Evolutionary conservation across 2,113 vertebrate species (phyloP).

Genomic region (Siniperca chuatsi): DNA sequence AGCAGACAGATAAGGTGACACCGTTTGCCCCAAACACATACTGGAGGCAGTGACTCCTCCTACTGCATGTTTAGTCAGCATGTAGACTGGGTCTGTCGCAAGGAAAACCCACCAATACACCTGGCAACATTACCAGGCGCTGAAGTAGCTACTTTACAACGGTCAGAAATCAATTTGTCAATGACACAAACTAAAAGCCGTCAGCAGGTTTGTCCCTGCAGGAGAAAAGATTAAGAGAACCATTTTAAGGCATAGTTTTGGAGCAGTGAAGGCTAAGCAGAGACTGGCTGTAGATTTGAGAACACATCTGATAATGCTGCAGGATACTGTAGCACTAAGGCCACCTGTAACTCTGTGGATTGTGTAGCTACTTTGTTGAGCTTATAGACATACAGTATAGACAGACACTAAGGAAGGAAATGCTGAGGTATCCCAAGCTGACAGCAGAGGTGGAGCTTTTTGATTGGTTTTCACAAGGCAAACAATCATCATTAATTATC

Average conservation of each 20-base stretch:
- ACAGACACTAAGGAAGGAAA: background rate
- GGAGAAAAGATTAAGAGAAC: background rate
- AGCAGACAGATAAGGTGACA: background rate
- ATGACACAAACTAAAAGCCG: slow-evolving; percentile 1
- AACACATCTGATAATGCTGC: slow-evolving; percentile 12
- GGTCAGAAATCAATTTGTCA: slow-evolving; percentile 16
- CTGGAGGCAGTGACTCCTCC: background rate
- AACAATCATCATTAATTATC: no score
- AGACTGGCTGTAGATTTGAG: slow-evolving; percentile 5
- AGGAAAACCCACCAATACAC: slow-evolving; percentile 1
- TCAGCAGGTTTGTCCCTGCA: slow-evolving; percentile 8
- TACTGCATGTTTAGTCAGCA: background rate
- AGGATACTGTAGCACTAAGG: background rate
- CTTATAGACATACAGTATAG: background rate
- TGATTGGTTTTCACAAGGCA: no score
- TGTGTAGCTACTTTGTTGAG: slow-evolving; percentile 4
- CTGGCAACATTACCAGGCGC: background rate
- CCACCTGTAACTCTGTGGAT: background rate
- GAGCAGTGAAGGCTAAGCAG: background rate
- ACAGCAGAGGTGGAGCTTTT: background rate
- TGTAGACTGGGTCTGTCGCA: background rate
- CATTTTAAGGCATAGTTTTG: background rate
- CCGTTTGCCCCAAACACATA: background rate
- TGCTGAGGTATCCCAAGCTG: background rate
- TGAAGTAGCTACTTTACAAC: slow-evolving; percentile 19